Percentiles rank a stretch among this genome's conserved stretches.
Evolutionary conservation across 2,113 vertebrate genomes (phyloP).

Genomic region (Cryptoleucopteryx plumbea): DNA sequence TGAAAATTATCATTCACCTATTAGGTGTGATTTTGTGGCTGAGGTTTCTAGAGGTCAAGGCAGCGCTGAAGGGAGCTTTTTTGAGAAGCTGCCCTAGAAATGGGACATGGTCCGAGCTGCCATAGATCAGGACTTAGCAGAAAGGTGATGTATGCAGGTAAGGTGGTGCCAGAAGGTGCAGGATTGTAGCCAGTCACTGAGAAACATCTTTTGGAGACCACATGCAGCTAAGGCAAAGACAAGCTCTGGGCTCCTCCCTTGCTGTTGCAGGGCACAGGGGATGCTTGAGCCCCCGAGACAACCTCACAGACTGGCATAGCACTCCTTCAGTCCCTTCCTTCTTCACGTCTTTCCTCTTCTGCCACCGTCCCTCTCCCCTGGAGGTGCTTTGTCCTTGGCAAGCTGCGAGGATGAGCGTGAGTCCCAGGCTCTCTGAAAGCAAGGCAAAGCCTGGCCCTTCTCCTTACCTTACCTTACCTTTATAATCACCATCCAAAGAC

Average conservation of each 20-base stretch:
- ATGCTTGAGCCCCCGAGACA: background rate
- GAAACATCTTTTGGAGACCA: background rate
- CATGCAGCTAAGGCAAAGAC: background rate
- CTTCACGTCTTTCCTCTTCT: background rate
- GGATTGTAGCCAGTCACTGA: background rate
- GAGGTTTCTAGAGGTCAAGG: background rate
- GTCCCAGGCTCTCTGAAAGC: background rate
- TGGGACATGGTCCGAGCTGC: background rate
- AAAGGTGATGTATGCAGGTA: background rate
- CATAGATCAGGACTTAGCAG: background rate
- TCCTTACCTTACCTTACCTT: background rate
- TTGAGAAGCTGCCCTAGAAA: background rate
- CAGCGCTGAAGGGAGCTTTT: accelerated
- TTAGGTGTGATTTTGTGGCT: background rate
- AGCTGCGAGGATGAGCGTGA: accelerated
- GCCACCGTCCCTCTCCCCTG: background rate
- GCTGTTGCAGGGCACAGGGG: background rate
- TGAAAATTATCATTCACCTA: accelerated
- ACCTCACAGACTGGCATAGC: background rate
- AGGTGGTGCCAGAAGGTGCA: background rate
- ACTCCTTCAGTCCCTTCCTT: background rate
- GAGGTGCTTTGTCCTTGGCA: background rate
- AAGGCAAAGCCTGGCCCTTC: background rate
- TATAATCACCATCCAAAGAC: background rate
- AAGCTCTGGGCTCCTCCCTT: background rate